These are phyloP conservation scores for Xyliphius kryptos DNA, from an alignment of 2,113 vertebrate species.

Conservation along the genomic window DNA sequence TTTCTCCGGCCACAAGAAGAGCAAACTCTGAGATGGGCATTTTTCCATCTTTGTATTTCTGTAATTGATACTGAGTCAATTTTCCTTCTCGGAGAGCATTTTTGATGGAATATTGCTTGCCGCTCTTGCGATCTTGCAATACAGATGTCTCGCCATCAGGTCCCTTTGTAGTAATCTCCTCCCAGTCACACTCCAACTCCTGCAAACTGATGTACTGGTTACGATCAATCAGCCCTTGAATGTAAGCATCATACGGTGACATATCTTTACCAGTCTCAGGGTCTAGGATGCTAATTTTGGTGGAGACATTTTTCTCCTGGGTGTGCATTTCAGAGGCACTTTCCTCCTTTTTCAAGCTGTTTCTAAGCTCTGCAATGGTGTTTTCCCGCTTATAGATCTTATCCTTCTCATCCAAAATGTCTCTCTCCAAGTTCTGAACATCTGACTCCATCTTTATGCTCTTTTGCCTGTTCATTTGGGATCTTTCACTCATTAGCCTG, in stretches of 20 bases:
- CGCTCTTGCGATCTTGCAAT: slow-evolving; percentile 90
- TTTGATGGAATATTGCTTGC: slow-evolving; percentile 89
- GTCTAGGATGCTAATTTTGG: slow-evolving; percentile 91
- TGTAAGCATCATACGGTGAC: slow-evolving; percentile 53
- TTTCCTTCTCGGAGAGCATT: slow-evolving; percentile 74
- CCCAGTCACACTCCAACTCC: slow-evolving; percentile 94
- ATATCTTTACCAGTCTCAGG: slow-evolving; percentile 91
- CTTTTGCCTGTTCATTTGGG: slow-evolving; percentile 71
- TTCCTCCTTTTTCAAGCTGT: slow-evolving; percentile 74
- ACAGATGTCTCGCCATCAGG: slow-evolving; percentile 78
- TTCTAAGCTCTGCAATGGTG: slow-evolving; percentile 72
- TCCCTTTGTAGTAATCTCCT: slow-evolving; percentile 78
- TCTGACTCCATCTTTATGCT: slow-evolving; percentile 76
- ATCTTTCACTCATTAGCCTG: slow-evolving; percentile 71
- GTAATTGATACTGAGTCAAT: slow-evolving; percentile 76
- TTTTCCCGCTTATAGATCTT: slow-evolving; percentile 79
- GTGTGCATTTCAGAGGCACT: slow-evolving; percentile 73
- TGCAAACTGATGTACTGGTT: slow-evolving; percentile 86
- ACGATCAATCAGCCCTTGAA: slow-evolving; percentile 81
- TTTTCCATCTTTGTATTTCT: slow-evolving; percentile 78
- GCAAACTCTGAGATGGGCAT: slow-evolving; percentile 92
- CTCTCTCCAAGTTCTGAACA: slow-evolving; percentile 70
- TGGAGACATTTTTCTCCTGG: slow-evolving; percentile 89
- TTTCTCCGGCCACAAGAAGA: slow-evolving; percentile 86
- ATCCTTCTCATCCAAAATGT: slow-evolving; percentile 87